A percentile compares a stretch with the other conserved stretches of the same genome.
Evolutionary conservation across 2,888 invertebrate species (phyloP).

Genomic region (Athetis lepigone): DNA sequence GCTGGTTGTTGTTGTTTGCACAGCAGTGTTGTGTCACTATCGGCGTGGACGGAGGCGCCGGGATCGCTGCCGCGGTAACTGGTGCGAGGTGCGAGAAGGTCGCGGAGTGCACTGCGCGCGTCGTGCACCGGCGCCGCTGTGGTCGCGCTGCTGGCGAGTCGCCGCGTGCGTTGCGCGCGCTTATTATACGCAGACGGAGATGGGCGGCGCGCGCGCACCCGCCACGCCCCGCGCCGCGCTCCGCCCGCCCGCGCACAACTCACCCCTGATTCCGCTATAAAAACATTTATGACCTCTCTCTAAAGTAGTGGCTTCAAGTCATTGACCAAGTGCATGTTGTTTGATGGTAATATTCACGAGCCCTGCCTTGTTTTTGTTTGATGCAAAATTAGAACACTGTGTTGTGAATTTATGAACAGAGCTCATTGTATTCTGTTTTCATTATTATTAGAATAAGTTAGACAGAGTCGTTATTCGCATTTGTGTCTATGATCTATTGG

Average conservation of each 20-base stretch:
- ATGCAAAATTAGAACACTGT: slow-evolving; percentile 47
- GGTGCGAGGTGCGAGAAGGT: slow-evolving; percentile 52
- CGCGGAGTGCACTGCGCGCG: slow-evolving; percentile 63
- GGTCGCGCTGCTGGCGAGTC: slow-evolving; percentile 68
- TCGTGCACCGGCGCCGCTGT: slow-evolving; percentile 74
- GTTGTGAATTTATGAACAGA: slow-evolving; percentile 32
- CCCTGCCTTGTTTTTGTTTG: slow-evolving; percentile 43
- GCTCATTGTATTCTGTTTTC: slow-evolving; percentile 19
- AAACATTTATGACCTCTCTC: slow-evolving; percentile 62
- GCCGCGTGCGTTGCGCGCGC: slow-evolving; percentile 74
- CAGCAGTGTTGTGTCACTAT: slow-evolving; percentile 36
- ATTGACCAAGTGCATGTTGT: slow-evolving; percentile 58
- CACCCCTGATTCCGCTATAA: slow-evolving; percentile 61
- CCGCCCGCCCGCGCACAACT: slow-evolving; percentile 74
- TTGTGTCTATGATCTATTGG: slow-evolving; percentile 12
- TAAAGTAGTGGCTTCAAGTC: slow-evolving; percentile 57
- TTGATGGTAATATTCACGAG: slow-evolving; percentile 40
- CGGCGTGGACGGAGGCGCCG: slow-evolving; percentile 57
- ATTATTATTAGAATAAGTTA: no score
- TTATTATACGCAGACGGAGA: slow-evolving; percentile 74
- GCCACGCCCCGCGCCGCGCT: slow-evolving; percentile 81
- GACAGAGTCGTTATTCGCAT: slow-evolving; percentile 12
- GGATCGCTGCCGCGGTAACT: slow-evolving; percentile 56
- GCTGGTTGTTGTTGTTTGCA: slow-evolving; percentile 49
- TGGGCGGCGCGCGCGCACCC: slow-evolving; percentile 82